phyloP scores from a whole-genome alignment of 2,888 invertebrate genomes.

The Tetranychus piercei region DNA sequence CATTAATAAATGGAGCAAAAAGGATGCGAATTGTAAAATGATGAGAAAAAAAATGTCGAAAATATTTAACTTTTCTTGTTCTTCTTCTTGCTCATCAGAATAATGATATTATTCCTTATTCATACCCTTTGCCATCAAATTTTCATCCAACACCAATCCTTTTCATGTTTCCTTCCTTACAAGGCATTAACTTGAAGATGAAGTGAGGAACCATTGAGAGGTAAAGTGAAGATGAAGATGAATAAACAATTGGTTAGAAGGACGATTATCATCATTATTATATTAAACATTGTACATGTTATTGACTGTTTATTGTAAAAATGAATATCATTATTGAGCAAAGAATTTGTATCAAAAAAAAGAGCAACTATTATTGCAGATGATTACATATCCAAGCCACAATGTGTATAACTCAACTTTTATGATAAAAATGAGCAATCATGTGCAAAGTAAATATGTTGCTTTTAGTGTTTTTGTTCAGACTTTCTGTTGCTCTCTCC shows the following conservation, averaged over 20 bases:
- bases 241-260: slow-evolving; percentile 62
- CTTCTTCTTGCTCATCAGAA: too few relatives aligned
- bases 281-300: slow-evolving; percentile 66
- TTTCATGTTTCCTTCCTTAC: neutral
- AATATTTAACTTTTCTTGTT: neutral
- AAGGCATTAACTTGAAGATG: slow-evolving; percentile 1
- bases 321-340: neutral
- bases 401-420: neutral
- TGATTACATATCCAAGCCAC: too few relatives aligned
- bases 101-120: neutral
- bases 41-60: neutral
- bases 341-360: neutral
- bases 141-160: neutral
- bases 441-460: slow-evolving; percentile 36
- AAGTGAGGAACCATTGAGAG: slow-evolving; percentile 51
- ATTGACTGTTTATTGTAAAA: slow-evolving; percentile 35
- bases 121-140: neutral
- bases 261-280: neutral
- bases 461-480: neutral
- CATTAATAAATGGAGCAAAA: neutral
- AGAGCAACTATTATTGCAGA: neutral
- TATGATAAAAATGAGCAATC: neutral
- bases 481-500: neutral
- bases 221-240: slow-evolving; percentile 63
- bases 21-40: neutral